Evolutionary conservation across 2,113 vertebrate species (phyloP), one percentile per base, ranked within the genome.

Genomic region (Pycnonotus jocosus): DNA sequence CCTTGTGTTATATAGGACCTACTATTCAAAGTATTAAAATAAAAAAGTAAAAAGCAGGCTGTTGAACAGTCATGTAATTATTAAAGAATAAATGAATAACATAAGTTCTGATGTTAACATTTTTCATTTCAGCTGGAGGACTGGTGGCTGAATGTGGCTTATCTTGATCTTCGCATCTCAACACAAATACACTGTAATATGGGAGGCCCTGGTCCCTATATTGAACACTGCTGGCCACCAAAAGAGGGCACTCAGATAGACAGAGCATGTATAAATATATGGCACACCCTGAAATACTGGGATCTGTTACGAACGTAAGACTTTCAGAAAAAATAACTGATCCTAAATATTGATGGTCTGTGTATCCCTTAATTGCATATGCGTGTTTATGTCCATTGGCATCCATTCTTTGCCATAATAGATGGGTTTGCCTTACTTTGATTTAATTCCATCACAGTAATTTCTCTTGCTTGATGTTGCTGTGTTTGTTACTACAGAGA

Each of bases 101-200:
- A 30, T 58, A 83, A 38, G 16, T 88, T 91, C 51, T 94, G 35
- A 95, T 30, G 5, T 53, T 86, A 33, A 47, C 7, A 16, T 70
- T 95, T 66, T 94, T 95, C 65, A 13, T 97, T 98, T 68, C 92
- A 99, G 99, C 97, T 99, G 97, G 99, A 99, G 92, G 98, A 99
- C 20, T 99, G 99, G 99, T 99, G 99, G 99, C 97, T 99, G 90
- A 98, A 99, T 50, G 79, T 95, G 30, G 98, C 98, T 4, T 99
- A 99, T 91, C 98, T 99, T 94, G 99, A 99, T 83, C 86, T 98
- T 35, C 99, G 99, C 25, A 95, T 97, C n/a, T 97, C 99, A 21
- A 99, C 99, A 15, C 99, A 99, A 97, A 98, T 99, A 69, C 96
- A 98, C 65, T 98, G 98, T 81, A 99, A 99, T 91, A 99, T 99